These are phyloP conservation scores for Zaprionus obscuricornis DNA, from an alignment of 2,888 invertebrate genomes.

Conservation along the genomic window DNA sequence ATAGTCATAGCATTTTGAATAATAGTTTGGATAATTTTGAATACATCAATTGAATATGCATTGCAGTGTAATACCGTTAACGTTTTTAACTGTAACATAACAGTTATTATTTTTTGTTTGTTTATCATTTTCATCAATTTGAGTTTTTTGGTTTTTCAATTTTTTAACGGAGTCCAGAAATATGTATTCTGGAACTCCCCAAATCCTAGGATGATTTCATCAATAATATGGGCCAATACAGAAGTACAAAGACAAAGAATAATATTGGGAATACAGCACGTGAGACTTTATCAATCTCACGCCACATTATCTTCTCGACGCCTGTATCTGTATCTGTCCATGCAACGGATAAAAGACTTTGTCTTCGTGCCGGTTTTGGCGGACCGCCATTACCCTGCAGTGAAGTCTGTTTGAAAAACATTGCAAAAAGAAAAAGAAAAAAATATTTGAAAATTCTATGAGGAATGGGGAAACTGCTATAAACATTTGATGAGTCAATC, in stretches of 20 bases:
- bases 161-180: constrained; percentile 82
- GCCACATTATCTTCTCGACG: constrained; percentile 89
- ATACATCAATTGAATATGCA: no score
- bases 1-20: background rate
- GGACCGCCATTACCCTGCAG: constrained; percentile 83
- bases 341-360: constrained; percentile 85
- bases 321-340: constrained; percentile 88
- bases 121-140: constrained; percentile 7
- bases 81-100: constrained; percentile 19
- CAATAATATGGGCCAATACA: constrained; percentile 91
- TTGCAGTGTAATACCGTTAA: no score
- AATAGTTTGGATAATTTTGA: constrained; percentile 6
- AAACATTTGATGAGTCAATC: no score
- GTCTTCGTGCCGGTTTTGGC: constrained; percentile 82
- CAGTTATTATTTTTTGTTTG: constrained; percentile 22
- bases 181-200: constrained; percentile 81
- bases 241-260: constrained; percentile 90
- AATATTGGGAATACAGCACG: constrained; percentile 90
- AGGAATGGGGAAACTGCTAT: no score
- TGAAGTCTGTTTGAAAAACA: no score
- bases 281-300: constrained; percentile 90
- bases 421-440: constrained; percentile 2
- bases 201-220: constrained; percentile 86
- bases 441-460: background rate
- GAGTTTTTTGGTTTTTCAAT: constrained; percentile 11